phyloP scores from a whole-genome alignment of 2,797 vertebrate genomes.

The Telmatherina bonti region DNA sequence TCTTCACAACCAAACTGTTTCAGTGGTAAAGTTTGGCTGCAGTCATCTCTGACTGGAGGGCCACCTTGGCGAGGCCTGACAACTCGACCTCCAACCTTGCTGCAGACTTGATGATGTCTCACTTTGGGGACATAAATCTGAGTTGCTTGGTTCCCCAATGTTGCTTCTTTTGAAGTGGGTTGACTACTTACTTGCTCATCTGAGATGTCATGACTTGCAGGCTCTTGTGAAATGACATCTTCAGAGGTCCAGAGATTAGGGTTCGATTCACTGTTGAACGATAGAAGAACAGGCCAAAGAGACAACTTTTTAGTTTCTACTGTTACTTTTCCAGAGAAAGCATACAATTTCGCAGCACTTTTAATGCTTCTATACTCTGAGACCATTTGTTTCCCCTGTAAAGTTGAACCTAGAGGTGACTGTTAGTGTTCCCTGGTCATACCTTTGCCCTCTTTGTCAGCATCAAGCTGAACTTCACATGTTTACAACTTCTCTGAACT shows the following conservation, averaged over 20 bases:
- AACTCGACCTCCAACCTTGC: conserved; percentile 42
- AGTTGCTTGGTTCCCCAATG: conserved; percentile 44
- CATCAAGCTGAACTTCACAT: background rate
- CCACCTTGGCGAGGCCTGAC: conserved; percentile 37
- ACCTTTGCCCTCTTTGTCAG: background rate
- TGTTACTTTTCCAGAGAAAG: background rate
- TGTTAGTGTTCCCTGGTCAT: background rate
- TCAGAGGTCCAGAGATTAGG: conserved; percentile 75
- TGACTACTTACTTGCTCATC: conserved; percentile 80
- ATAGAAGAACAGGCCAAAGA: conserved; percentile 34
- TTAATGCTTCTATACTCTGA: background rate
- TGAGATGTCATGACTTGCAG: conserved; percentile 55
- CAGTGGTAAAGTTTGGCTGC: conserved; percentile 30
- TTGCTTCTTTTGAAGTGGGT: conserved; percentile 49
- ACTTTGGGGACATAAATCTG: conserved; percentile 50
- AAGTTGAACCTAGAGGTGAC: background rate
- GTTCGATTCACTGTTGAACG: conserved; percentile 77
- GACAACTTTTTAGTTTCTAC: background rate
- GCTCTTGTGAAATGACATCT: conserved; percentile 68
- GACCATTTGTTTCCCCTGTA: background rate
- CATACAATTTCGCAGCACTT: background rate
- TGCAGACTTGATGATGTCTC: conserved; percentile 52
- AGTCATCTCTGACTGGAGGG: conserved; percentile 51
- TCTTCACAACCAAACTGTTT: conserved; percentile 43
- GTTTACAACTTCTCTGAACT: background rate